Conservation (phyloP, 2,888 invertebrate genomes). For the Hypolimnas misippus region DNA sequence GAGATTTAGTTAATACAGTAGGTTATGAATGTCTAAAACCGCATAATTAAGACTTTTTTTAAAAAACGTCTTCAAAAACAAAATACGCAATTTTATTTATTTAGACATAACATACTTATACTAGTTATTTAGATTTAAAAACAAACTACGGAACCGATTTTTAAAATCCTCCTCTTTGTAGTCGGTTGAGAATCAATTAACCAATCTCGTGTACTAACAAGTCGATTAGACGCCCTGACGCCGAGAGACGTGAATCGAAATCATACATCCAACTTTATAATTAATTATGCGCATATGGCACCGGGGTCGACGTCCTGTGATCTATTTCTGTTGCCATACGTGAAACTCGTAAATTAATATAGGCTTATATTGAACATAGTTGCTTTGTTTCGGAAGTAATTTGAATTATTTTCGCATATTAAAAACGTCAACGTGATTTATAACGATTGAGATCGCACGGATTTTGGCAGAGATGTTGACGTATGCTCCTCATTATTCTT, state of each 20-base stretch:
- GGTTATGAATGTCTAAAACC: too few relatives aligned
- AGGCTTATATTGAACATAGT: constrained; percentile 33
- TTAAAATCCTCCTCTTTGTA: background rate
- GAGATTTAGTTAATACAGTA: too few relatives aligned
- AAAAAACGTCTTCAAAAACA: too few relatives aligned
- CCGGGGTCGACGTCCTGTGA: constrained; percentile 57
- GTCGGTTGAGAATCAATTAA: background rate
- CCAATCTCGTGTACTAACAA: background rate
- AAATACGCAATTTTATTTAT: too few relatives aligned
- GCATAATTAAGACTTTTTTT: too few relatives aligned
- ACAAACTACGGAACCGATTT: background rate
- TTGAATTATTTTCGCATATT: background rate
- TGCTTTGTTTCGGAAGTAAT: constrained; percentile 32
- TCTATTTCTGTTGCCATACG: constrained; percentile 59
- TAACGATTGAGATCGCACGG: background rate
- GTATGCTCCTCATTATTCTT: background rate
- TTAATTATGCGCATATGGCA: constrained; percentile 60
- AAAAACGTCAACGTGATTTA: background rate
- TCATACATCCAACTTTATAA: constrained; percentile 46
- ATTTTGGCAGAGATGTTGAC: background rate
- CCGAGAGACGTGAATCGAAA: constrained; percentile 39
- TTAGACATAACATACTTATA: too few relatives aligned
- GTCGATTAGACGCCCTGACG: constrained; percentile 34
- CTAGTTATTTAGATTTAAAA: too few relatives aligned
- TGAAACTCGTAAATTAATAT: constrained; percentile 42